These are phyloP conservation scores for Caenorhabditis sp. DNA, from an alignment of 2,888 invertebrate genomes.

Conservation along the genomic window DNA sequence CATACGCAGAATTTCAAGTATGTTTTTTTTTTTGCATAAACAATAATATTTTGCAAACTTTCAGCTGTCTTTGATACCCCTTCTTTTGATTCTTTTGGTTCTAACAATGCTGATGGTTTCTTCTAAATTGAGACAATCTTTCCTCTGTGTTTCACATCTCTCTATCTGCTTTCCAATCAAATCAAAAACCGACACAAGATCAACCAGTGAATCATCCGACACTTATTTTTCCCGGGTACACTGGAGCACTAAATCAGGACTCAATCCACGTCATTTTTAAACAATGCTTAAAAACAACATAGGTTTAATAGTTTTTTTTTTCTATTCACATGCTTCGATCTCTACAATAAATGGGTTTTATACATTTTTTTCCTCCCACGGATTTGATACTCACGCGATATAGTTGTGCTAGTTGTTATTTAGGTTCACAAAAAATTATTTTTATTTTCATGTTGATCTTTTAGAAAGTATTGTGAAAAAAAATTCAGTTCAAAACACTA, in stretches of 20 bases:
- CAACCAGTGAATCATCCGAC: constrained; percentile 37
- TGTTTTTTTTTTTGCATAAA: neutral
- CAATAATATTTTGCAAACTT: neutral
- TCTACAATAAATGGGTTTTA: neutral
- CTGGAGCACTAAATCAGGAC: constrained; percentile 27
- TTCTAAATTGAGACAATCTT: constrained; percentile 19
- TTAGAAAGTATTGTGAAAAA: too few species aligned
- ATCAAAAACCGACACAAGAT: constrained; percentile 24
- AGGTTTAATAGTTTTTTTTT: neutral
- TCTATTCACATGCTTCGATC: neutral
- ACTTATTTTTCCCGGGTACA: constrained; percentile 21
- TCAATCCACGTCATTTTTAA: neutral
- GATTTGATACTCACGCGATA: neutral
- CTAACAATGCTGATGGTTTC: constrained; percentile 9
- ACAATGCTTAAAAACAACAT: neutral
- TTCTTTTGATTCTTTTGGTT: constrained; percentile 18
- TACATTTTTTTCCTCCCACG: neutral
- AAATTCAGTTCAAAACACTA: too few species aligned
- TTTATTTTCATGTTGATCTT: too few species aligned
- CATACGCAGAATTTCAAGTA: constrained; percentile 31
- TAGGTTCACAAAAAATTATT: too few species aligned
- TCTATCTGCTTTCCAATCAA: constrained; percentile 32
- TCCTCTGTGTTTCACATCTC: constrained; percentile 27
- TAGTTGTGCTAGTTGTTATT: too few species aligned
- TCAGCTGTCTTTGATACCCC: constrained; percentile 29